Percentiles rank a stretch among this genome's conserved stretches.
These are phyloP conservation scores for Amblyopsis hoosieri DNA, from an alignment of 2,797 vertebrate genomes.

Conservation along the genomic window DNA sequence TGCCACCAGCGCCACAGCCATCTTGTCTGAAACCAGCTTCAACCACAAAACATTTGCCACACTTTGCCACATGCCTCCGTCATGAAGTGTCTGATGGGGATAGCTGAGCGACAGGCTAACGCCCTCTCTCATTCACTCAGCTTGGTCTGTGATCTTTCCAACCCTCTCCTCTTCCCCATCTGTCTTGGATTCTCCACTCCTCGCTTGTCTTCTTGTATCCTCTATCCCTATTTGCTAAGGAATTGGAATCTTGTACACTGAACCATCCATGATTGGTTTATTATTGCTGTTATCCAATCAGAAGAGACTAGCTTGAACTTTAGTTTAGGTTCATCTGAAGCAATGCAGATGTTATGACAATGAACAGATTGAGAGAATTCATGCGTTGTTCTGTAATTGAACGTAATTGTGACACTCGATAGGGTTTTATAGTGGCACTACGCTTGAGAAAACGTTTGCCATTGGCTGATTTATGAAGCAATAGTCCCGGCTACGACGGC, in stretches of 20 bases:
- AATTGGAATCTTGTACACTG: neutral
- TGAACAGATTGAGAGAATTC: slow-evolving; percentile 39
- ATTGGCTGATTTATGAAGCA: slow-evolving; percentile 32
- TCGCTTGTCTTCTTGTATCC: slow-evolving; percentile 1
- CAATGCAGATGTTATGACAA: slow-evolving; percentile 17
- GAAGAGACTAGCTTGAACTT: neutral
- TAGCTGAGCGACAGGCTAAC: slow-evolving; percentile 45
- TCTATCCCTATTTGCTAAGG: neutral
- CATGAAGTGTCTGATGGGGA: slow-evolving; percentile 64
- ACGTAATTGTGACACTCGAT: slow-evolving; percentile 54
- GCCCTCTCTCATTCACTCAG: too few relatives aligned
- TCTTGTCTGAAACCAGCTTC: slow-evolving; percentile 67
- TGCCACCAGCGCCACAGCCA: slow-evolving; percentile 74
- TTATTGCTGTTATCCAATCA: neutral
- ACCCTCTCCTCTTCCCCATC: neutral
- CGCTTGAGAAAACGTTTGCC: slow-evolving; percentile 37
- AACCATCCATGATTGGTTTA: neutral
- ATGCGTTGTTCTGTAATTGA: slow-evolving; percentile 41
- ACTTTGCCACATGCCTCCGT: slow-evolving; percentile 70
- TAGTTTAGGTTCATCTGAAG: slow-evolving; percentile 6
- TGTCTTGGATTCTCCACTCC: neutral
- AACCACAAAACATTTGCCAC: slow-evolving; percentile 74
- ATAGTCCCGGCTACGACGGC: slow-evolving; percentile 40
- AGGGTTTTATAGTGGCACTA: slow-evolving; percentile 51
- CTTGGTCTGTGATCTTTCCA: slow-evolving; percentile 9